Evolutionary conservation across 2,797 vertebrate species (phyloP).

Genomic region (Hemibagrus guttatus): DNA sequence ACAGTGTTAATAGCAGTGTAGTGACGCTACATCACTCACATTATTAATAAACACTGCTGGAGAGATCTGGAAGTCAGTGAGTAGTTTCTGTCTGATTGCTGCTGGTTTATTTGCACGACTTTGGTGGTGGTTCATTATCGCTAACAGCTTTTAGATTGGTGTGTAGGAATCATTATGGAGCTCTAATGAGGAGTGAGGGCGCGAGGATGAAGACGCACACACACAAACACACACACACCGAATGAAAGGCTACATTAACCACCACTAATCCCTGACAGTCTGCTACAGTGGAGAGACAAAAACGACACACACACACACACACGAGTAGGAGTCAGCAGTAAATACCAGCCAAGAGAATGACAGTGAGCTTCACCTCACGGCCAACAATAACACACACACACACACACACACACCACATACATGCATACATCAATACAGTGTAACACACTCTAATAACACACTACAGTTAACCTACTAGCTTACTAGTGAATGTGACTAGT

Average conservation of each 20-base stretch:
- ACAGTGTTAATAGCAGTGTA: background rate
- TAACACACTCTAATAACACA: background rate
- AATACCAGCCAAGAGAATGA: background rate
- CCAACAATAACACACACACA: background rate
- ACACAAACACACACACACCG: conserved; percentile 12
- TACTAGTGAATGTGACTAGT: background rate
- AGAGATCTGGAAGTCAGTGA: background rate
- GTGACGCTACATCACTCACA: background rate
- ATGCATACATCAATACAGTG: background rate
- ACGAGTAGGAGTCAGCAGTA: background rate
- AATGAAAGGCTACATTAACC: background rate
- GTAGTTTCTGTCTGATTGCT: background rate
- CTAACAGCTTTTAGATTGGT: conserved; percentile 20
- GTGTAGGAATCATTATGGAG: conserved; percentile 12
- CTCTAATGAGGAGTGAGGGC: conserved; percentile 3
- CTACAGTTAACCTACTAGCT: background rate
- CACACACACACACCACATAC: conserved; percentile 6
- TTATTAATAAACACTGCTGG: background rate
- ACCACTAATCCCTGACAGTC: background rate
- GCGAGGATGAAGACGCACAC: conserved; percentile 14
- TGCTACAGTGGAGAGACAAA: conserved; percentile 1
- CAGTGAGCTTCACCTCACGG: background rate
- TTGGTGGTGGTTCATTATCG: background rate
- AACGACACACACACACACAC: background rate
- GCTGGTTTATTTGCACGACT: background rate